phyloP scores from a whole-genome alignment of 2,888 invertebrate species.

The Serrognathus titanus region DNA sequence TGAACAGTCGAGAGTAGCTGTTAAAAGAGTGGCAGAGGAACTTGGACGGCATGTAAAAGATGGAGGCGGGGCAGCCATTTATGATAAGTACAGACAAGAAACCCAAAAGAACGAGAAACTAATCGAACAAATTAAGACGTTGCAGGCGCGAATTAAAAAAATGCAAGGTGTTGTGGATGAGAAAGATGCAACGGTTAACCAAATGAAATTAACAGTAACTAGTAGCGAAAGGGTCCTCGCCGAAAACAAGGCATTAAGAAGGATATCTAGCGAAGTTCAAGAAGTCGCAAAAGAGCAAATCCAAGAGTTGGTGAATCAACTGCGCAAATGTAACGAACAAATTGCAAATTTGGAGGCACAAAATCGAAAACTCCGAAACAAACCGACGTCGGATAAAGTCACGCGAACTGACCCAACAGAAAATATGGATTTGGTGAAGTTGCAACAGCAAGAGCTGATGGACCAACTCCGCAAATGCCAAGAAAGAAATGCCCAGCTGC shows the following conservation, averaged over 20 bases:
- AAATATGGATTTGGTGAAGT: slow-evolving; percentile 38
- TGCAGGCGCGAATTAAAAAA: slow-evolving; percentile 12
- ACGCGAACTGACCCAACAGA: slow-evolving; percentile 23
- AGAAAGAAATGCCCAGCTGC: neutral
- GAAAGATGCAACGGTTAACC: slow-evolving; percentile 30
- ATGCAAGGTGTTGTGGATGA: slow-evolving; percentile 30
- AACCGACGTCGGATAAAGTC: neutral
- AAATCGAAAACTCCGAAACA: slow-evolving; percentile 12
- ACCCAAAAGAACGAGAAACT: neutral
- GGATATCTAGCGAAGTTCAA: slow-evolving; percentile 41
- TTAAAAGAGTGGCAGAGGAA: slow-evolving; percentile 38
- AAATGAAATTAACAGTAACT: slow-evolving; percentile 21
- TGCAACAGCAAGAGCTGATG: slow-evolving; percentile 37
- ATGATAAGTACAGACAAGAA: neutral
- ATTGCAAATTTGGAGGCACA: slow-evolving; percentile 30
- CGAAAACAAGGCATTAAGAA: slow-evolving; percentile 41
- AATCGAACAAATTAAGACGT: neutral
- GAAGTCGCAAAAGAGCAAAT: slow-evolving; percentile 42
- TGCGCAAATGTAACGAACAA: slow-evolving; percentile 31
- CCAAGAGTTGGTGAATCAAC: slow-evolving; percentile 35
- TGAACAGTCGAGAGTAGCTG: slow-evolving; percentile 39
- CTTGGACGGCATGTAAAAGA: slow-evolving; percentile 17
- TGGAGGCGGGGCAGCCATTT: neutral
- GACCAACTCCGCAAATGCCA: slow-evolving; percentile 28
- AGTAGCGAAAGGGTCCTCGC: slow-evolving; percentile 18